phyloP scores from a whole-genome alignment of 1,140 invertebrate species.

The Diorhabda carinulata region DNA sequence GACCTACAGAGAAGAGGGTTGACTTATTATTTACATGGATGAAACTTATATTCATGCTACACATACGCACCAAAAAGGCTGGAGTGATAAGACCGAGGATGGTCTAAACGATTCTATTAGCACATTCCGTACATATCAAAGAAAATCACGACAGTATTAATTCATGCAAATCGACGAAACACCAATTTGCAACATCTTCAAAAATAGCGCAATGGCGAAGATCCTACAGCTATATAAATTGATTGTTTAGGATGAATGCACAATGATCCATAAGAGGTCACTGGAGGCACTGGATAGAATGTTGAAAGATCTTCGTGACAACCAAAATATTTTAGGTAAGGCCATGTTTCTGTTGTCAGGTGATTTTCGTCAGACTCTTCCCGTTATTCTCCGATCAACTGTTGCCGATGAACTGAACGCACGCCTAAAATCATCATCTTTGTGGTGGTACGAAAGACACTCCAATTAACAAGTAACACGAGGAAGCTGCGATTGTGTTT shows the following conservation, averaged over 20 bases:
- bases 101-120: no score
- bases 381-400: constrained; percentile 48
- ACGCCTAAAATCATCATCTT: constrained; percentile 45
- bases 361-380: constrained; percentile 54
- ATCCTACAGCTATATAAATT: no score
- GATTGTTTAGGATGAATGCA: constrained; percentile 45
- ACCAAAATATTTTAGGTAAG: constrained; percentile 18
- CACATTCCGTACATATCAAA: no score
- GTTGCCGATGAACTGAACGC: constrained; percentile 49
- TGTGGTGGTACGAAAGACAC: constrained; percentile 46
- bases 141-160: no score
- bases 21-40: no score
- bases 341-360: constrained; percentile 47
- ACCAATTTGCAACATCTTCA: no score
- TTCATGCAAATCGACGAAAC: no score
- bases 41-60: no score
- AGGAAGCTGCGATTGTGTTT: constrained; percentile 14
- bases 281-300: constrained; percentile 47
- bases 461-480: constrained; percentile 48
- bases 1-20: no score
- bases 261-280: constrained; percentile 47
- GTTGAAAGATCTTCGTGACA: constrained; percentile 39
- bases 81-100: no score
- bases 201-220: no score
- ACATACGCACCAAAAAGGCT: no score